phyloP scores from a whole-genome alignment of 2,888 invertebrate species.

The Phanerotoma sp. region DNA sequence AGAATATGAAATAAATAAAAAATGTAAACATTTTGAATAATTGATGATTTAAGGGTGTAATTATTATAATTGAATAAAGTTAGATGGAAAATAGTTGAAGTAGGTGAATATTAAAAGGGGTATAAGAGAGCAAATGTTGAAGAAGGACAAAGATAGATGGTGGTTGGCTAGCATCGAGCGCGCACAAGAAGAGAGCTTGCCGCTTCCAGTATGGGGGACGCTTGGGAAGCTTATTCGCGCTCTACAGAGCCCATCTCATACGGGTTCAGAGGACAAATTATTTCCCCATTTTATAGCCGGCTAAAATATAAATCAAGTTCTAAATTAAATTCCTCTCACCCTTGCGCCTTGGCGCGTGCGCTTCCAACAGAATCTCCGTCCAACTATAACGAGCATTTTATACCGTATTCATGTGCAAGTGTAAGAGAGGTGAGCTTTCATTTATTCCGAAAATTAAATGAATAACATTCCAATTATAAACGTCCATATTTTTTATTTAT shows the following conservation, averaged over 20 bases:
- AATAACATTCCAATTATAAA: no score
- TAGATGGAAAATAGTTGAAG: slow-evolving; percentile 7
- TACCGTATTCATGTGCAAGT: slow-evolving; percentile 38
- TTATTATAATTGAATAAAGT: slow-evolving; percentile 8
- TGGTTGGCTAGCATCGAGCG: slow-evolving; percentile 14
- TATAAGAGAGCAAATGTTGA: background rate
- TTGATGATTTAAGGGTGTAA: slow-evolving; percentile 8
- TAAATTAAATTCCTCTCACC: slow-evolving; percentile 54
- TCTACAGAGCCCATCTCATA: slow-evolving; percentile 46
- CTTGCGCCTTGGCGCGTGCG: slow-evolving; percentile 20
- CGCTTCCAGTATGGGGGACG: background rate
- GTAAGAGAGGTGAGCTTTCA: background rate
- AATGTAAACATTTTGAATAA: slow-evolving; percentile 3
- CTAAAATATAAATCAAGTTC: slow-evolving; percentile 58
- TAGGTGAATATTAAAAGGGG: background rate
- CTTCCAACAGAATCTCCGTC: slow-evolving; percentile 12
- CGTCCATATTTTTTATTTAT: no score
- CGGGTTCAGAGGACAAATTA: slow-evolving; percentile 56
- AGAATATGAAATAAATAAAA: background rate
- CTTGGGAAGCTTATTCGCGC: slow-evolving; percentile 24
- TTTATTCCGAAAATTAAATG: no score
- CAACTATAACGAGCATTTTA: slow-evolving; percentile 55
- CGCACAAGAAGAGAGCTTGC: background rate
- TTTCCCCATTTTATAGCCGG: slow-evolving; percentile 56
- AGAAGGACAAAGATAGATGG: slow-evolving; percentile 3